Conservation (phyloP, 1,140 invertebrate species). For the Zaprionus gabonicus region DNA sequence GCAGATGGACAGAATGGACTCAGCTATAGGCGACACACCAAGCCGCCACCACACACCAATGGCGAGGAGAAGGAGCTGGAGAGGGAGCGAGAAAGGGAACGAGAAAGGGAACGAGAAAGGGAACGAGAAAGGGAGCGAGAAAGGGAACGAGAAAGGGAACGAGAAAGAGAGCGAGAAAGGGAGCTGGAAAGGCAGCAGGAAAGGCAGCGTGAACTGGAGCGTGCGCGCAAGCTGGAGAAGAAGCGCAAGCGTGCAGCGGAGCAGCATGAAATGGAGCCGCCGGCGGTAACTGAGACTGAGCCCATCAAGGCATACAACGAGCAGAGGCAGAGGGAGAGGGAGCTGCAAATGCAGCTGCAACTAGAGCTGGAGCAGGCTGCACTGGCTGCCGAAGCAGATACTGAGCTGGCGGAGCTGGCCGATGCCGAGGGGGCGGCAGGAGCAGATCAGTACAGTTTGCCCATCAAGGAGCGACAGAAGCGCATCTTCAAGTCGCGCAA, state of each 20-base stretch:
- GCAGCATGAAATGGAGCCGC: not conserved
- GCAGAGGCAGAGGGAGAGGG: not conserved
- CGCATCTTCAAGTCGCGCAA: conserved; percentile 80
- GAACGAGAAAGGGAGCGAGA: not conserved
- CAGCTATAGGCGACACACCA: conserved; percentile 31
- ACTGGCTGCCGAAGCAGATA: not conserved
- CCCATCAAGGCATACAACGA: not conserved
- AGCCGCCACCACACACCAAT: conserved; percentile 8
- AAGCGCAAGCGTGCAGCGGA: conserved; percentile 5
- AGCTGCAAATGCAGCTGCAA: not conserved
- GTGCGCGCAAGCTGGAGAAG: not conserved
- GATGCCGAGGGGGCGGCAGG: not conserved
- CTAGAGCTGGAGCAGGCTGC: not conserved
- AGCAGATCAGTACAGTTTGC: conserved; percentile 42
- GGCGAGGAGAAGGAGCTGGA: conserved; percentile 28
- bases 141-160: conserved; percentile 6
- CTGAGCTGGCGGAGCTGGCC: not conserved
- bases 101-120: conserved; percentile 1
- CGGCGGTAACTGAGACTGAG: conserved; percentile 2
- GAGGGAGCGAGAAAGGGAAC: not conserved
- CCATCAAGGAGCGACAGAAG: conserved; percentile 78
- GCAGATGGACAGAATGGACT: conserved; percentile 22
- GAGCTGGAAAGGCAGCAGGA: not conserved
- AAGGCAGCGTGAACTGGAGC: too few relatives aligned
- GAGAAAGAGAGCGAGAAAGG: not conserved